These are phyloP conservation scores for Passer montanus DNA, from an alignment of 2,113 vertebrate species.

Conservation along the genomic window DNA sequence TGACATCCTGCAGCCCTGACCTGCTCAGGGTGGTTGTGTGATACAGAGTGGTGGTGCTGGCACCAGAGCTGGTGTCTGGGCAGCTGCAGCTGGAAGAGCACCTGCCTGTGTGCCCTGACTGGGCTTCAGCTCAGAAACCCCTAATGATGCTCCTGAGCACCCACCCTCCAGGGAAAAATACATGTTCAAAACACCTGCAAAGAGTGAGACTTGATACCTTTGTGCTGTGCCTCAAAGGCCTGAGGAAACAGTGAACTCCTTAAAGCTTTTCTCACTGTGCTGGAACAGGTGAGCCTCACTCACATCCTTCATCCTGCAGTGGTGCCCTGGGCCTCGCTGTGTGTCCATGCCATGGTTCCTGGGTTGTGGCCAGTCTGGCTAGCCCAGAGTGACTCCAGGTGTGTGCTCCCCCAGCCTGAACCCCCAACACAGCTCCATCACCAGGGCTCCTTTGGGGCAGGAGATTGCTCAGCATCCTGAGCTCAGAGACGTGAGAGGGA, in stretches of 20 bases:
- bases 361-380: not conserved
- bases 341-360: rapidly evolving
- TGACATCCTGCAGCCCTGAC: not conserved
- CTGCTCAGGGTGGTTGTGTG: not conserved
- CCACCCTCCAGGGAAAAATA: not conserved
- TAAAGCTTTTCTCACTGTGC: not conserved
- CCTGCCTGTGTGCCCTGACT: not conserved
- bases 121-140: not conserved
- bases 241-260: not conserved
- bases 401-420: not conserved
- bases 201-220: not conserved
- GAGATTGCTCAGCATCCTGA: not conserved
- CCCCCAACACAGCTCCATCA: rapidly evolving
- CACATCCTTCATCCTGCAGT: rapidly evolving
- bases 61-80: not conserved
- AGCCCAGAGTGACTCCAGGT: not conserved
- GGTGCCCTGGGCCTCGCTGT: not conserved
- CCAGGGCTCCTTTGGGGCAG: rapidly evolving
- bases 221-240: not conserved
- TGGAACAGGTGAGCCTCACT: rapidly evolving
- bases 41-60: rapidly evolving
- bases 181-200: not conserved
- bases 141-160: rapidly evolving
- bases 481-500: too few species aligned
- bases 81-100: not conserved